Conservation (phyloP, 2,797 vertebrate genomes). For the Callimico goeldii region DNA sequence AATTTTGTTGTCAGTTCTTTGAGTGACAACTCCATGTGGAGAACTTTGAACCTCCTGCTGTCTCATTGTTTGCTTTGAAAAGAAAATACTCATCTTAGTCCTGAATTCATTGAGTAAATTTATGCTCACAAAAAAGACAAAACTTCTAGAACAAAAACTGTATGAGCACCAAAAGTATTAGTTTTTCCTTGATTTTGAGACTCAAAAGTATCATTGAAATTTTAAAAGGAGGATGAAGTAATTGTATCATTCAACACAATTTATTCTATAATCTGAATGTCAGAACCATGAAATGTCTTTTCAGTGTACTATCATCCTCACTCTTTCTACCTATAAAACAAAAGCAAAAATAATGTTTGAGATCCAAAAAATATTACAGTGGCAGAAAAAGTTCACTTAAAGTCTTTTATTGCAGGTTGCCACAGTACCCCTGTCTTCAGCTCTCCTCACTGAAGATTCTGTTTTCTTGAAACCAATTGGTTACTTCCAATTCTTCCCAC, state of each 20-base stretch:
- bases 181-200: background rate
- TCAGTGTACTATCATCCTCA: background rate
- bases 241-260: conserved; percentile 36
- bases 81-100: background rate
- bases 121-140: conserved; percentile 31
- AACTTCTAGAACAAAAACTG: background rate
- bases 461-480: conserved; percentile 40
- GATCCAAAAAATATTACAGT: background rate
- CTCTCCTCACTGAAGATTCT: background rate
- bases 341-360: conserved; percentile 51
- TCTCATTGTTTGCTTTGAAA: background rate
- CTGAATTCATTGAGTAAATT: conserved; percentile 22
- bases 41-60: conserved; percentile 30
- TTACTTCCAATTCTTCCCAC: conserved; percentile 25
- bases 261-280: conserved; percentile 33
- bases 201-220: background rate
- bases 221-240: background rate
- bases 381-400: conserved; percentile 13
- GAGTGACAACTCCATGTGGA: conserved; percentile 38
- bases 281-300: conserved; percentile 14
- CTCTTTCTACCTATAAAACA: background rate
- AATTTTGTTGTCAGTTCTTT: conserved; percentile 1
- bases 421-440: background rate
- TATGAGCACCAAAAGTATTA: background rate
- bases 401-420: background rate